Evolutionary conservation across 1,140 invertebrate genomes (phyloP), one percentile per base, ranked within the genome.

Genomic region (Drosophila willistoni): DNA sequence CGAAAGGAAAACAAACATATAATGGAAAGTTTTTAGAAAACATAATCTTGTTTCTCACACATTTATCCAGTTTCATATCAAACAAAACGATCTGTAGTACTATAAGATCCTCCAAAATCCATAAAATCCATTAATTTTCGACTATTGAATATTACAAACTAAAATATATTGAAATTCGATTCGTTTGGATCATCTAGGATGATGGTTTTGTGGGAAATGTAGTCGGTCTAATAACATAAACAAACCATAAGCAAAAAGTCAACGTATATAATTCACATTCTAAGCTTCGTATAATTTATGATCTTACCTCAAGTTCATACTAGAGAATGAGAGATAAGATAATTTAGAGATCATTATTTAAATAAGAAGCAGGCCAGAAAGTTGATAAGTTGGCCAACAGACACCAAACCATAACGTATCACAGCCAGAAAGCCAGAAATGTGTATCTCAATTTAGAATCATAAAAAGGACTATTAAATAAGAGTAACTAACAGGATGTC

Each of bases 271-370:
- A 70, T 34, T 63, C 7, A 14, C 14, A 44, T 55, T 56, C 60
- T 64, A 70, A 77, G 36, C 73, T 60, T 14, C 29, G 34, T 19
- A 22, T 64, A 59, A 76, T 76, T 72, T 71, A 81, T 47, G 36
- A 34, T 34, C 22, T 12, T 12, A 54, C 25, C 79, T 41, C 60
- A 62, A 64, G 73, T 60, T 80, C 67, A 75, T 67, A 62, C 44
- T 19, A 36, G 3, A 10, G 60, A 69, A 59, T 64, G 36, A 39
- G 29, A 60, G 73, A 76, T 72, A 64, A 72, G 19, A 7, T 22
- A 34, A 39, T 41, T 59, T 39, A 19, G 9, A 68, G 64, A 56
- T 44, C 47, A 70, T 64, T 70, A 82, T 83, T 82, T 74, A 81
- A 57, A 62, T 81, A 36, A 36, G 33, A 68, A 34, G 10, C 61